phyloP scores from a whole-genome alignment of 2,797 vertebrate genomes.

The Syngnathus acus region DNA sequence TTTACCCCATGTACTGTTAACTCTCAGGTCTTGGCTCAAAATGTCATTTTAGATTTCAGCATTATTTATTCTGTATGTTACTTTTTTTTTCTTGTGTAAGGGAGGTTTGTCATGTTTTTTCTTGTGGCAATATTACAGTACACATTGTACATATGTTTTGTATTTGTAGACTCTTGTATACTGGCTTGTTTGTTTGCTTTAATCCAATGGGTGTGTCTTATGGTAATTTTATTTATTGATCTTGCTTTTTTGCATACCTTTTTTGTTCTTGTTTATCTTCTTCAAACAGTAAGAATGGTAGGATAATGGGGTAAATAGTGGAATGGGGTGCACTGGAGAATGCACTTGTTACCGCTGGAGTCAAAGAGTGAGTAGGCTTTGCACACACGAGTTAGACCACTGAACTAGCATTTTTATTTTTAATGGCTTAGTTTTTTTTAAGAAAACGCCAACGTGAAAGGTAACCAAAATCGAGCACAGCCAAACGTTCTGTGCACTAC shows the following conservation, averaged over 20 bases:
- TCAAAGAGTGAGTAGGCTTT: neutral
- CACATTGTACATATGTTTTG: neutral
- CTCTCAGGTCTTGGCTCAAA: neutral
- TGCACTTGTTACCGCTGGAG: neutral
- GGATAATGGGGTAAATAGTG: neutral
- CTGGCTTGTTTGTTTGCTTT: neutral
- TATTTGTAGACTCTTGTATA: neutral
- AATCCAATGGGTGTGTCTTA: neutral
- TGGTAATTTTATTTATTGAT: neutral
- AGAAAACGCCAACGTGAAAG: neutral
- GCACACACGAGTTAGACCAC: neutral
- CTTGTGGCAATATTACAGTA: neutral
- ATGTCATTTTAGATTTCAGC: neutral
- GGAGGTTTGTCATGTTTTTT: neutral
- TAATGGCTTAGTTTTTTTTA: neutral
- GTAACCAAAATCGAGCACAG: too few species aligned
- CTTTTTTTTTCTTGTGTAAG: neutral
- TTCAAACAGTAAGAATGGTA: neutral
- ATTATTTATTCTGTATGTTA: neutral
- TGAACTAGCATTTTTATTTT: neutral
- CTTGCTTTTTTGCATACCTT: neutral
- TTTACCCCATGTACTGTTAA: neutral
- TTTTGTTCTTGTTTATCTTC: neutral
- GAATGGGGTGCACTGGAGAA: neutral
- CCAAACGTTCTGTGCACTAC: neutral